Percentiles rank a stretch among this genome's conserved stretches.
Evolutionary conservation across 2,797 vertebrate species (phyloP).

Genomic region (Gobio occitaniae): DNA sequence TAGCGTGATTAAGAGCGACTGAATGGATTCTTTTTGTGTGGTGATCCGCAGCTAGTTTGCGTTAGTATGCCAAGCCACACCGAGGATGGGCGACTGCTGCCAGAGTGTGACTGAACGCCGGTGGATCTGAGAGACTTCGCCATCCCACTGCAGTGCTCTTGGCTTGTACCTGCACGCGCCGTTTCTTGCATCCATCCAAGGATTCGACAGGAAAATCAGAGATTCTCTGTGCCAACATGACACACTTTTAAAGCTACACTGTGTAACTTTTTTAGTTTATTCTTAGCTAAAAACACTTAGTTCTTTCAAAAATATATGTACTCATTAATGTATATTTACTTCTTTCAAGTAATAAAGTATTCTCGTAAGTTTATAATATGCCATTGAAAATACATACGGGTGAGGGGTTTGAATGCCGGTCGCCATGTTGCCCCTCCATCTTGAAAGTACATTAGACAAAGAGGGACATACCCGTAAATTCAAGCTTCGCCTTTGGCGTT

Average conservation of each 20-base stretch:
- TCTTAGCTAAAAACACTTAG: too few relatives aligned
- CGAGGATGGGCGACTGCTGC: constrained; percentile 29
- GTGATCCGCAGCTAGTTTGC: constrained; percentile 9
- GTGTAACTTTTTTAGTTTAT: too few relatives aligned
- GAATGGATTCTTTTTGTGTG: constrained; percentile 60
- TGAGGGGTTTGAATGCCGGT: too few relatives aligned
- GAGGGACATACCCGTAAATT: too few relatives aligned
- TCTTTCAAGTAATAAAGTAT: too few relatives aligned
- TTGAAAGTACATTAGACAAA: too few relatives aligned
- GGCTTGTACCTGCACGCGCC: not conserved
- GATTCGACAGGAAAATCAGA: not conserved
- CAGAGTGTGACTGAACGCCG: constrained; percentile 21
- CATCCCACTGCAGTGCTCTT: not conserved
- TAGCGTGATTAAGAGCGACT: constrained; percentile 72
- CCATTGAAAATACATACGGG: too few relatives aligned
- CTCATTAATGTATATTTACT: too few relatives aligned
- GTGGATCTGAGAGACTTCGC: not conserved
- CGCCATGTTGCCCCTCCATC: too few relatives aligned
- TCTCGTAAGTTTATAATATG: too few relatives aligned
- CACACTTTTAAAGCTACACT: not conserved
- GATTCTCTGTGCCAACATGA: not conserved
- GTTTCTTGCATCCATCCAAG: not conserved
- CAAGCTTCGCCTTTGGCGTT: too few relatives aligned
- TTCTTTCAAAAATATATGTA: too few relatives aligned
- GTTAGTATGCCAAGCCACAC: constrained; percentile 22